Conservation (phyloP, 2,797 vertebrate genomes). For the Acanthurus lineatus region DNA sequence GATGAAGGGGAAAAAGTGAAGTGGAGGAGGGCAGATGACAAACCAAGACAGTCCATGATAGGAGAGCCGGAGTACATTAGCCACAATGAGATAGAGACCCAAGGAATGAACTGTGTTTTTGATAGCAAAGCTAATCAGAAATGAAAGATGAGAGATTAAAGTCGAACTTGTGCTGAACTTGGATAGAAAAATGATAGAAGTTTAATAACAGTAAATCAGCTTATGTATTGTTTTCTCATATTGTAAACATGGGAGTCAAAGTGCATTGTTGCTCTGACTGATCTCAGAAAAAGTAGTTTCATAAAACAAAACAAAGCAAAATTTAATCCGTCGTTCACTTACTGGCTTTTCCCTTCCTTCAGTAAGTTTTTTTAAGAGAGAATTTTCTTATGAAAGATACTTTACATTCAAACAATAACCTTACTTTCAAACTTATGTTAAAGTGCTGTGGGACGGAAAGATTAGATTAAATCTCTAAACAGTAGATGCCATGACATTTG, state of each 20-base stretch:
- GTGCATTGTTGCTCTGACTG: neutral
- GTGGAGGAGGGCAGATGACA: constrained; percentile 37
- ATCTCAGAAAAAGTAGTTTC: neutral
- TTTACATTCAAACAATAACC: no score
- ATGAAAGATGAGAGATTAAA: neutral
- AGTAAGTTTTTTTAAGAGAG: neutral
- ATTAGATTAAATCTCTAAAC: no score
- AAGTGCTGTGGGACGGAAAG: no score
- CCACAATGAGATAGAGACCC: constrained; percentile 11
- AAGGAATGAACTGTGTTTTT: neutral
- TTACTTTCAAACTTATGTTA: no score
- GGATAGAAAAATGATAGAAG: neutral
- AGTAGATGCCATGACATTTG: no score
- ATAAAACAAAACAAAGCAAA: neutral
- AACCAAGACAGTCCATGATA: constrained; percentile 26
- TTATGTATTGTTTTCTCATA: neutral
- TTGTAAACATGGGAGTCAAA: neutral
- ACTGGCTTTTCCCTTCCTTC: no score
- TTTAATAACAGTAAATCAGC: neutral
- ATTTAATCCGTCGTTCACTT: neutral
- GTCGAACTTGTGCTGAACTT: neutral
- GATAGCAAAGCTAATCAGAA: neutral
- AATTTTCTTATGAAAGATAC: neutral
- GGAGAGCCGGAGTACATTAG: constrained; percentile 11
- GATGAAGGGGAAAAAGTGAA: constrained; percentile 6